These are phyloP conservation scores for Cyanistes caeruleus DNA, from an alignment of 2,113 vertebrate genomes.

Conservation along the genomic window DNA sequence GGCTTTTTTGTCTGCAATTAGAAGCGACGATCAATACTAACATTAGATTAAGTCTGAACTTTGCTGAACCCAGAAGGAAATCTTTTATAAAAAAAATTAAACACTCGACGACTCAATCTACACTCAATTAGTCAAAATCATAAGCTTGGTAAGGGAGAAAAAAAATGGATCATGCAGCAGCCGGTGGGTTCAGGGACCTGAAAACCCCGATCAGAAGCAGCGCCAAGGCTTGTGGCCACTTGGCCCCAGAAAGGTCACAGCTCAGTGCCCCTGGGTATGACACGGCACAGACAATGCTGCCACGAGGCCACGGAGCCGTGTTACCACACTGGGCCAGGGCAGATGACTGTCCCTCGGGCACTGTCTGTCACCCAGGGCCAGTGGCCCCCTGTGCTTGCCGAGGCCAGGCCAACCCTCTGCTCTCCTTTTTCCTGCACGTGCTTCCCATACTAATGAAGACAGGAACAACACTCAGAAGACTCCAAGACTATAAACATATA, in stretches of 20 bases:
- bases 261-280: accelerated
- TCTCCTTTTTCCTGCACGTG: not conserved
- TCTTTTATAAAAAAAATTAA: slow-evolving; percentile 58
- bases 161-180: not conserved
- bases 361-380: not conserved
- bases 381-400: accelerated
- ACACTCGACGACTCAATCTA: not conserved
- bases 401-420: not conserved
- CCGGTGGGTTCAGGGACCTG: accelerated
- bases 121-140: slow-evolving; percentile 58
- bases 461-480: not conserved
- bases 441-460: not conserved
- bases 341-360: not conserved
- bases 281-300: accelerated
- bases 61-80: slow-evolving; percentile 55
- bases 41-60: slow-evolving; percentile 65
- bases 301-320: accelerated
- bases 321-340: accelerated
- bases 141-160: not conserved
- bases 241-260: not conserved
- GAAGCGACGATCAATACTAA: slow-evolving; percentile 34
- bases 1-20: slow-evolving; percentile 32
- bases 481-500: not conserved
- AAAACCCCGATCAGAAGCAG: accelerated
- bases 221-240: accelerated